Evolutionary conservation across 2,113 vertebrate species (phyloP).

Genomic region (Rutilus rutilus): DNA sequence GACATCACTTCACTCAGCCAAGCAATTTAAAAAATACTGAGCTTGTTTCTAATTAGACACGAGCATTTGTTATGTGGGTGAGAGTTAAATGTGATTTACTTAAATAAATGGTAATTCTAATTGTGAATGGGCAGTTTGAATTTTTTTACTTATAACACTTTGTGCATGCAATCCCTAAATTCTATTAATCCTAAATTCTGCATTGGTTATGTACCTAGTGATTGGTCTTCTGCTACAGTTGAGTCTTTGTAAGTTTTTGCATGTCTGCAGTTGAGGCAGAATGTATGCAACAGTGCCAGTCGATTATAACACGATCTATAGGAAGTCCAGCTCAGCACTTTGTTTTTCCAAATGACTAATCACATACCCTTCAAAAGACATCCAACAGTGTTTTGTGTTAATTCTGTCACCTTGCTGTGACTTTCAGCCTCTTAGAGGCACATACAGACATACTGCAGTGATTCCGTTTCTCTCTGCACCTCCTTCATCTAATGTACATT

Average conservation of each 20-base stretch:
- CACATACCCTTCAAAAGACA: neutral
- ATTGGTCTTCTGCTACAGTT: neutral
- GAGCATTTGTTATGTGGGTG: conserved; percentile 7
- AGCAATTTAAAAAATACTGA: conserved; percentile 25
- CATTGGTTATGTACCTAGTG: neutral
- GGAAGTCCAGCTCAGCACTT: conserved; percentile 19
- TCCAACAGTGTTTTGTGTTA: neutral
- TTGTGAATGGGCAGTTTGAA: conserved; percentile 23
- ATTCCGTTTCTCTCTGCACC: neutral
- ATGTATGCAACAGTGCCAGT: neutral
- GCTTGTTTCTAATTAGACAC: conserved; percentile 36
- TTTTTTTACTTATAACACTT: neutral
- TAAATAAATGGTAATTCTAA: neutral
- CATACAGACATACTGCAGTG: neutral
- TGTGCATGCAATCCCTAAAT: neutral
- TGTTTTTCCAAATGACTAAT: conserved; percentile 32
- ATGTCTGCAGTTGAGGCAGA: neutral
- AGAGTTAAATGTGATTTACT: conserved; percentile 11
- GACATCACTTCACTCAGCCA: conserved; percentile 24
- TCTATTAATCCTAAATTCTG: neutral
- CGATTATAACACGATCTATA: conserved; percentile 49
- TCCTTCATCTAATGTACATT: no score
- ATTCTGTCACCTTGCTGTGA: neutral
- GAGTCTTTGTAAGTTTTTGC: neutral
- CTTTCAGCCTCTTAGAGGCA: conserved; percentile 9